These are phyloP conservation scores for Papilio protenor DNA, from an alignment of 2,888 invertebrate species.

Conservation along the genomic window DNA sequence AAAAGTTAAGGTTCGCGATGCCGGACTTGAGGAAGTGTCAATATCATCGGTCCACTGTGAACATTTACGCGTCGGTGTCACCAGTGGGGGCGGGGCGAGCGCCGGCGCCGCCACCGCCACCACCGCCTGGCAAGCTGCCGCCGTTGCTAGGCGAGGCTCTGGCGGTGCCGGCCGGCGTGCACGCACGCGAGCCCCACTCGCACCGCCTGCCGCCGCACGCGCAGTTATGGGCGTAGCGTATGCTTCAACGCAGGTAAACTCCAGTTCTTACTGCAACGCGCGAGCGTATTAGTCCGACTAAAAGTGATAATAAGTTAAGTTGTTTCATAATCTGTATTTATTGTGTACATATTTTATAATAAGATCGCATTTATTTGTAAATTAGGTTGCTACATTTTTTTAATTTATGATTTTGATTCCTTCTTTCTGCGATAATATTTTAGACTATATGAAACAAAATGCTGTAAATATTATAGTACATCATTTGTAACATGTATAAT, in stretches of 20 bases:
- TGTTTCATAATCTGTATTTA: constrained; percentile 72
- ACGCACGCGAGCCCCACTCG: constrained; percentile 74
- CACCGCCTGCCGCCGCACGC: constrained; percentile 86
- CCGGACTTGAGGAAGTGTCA: constrained; percentile 90
- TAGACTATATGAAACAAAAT: constrained; percentile 59
- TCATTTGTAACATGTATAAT: constrained; percentile 52
- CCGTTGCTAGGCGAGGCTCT: constrained; percentile 82
- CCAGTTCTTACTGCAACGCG: constrained; percentile 76
- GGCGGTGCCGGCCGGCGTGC: constrained; percentile 71
- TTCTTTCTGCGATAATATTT: constrained; percentile 81
- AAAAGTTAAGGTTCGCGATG: constrained; percentile 95
- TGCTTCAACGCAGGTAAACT: constrained; percentile 87
- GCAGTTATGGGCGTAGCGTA: constrained; percentile 92
- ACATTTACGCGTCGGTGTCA: constrained; percentile 88
- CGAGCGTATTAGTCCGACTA: constrained; percentile 82
- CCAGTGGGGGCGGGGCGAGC: constrained; percentile 83
- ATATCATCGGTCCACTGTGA: constrained; percentile 87
- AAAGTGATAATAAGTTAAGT: constrained; percentile 81
- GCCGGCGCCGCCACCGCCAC: constrained; percentile 85
- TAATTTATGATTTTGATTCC: constrained; percentile 74
- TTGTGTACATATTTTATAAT: constrained; percentile 63
- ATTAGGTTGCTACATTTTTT: constrained; percentile 63
- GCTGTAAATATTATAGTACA: constrained; percentile 64
- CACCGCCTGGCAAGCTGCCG: constrained; percentile 86
- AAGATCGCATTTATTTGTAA: constrained; percentile 72